Base-by-base conservation (phyloP, 1,140 invertebrate genomes). In the Panagrolaimus sp. region DNA sequence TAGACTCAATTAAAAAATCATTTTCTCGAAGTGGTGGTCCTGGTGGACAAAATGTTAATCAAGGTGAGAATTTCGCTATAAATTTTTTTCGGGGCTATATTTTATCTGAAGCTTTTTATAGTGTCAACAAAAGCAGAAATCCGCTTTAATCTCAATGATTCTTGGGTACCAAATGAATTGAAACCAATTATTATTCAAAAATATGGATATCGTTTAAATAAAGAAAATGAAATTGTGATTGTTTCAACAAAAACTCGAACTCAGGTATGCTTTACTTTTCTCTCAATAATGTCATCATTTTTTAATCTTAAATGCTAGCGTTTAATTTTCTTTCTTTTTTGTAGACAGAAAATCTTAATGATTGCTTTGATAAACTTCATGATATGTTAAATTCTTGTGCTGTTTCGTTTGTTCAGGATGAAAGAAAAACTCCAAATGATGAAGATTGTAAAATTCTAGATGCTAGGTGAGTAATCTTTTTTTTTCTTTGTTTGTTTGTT, bases 121-220 rank as follows among this genome's bases (percentile, higher is more conserved):
- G 76, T 73, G 27, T n/a, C 66, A n/a, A 76, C 74, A 46, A 76
- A 75, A 46, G 76, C 66, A 23, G 76, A 78, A 51, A 76, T 76
- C 63, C 74, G 74, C 9, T 76, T 76, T 48, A 45, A 64, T 13
- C 31, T 76, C 4, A 16, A 72, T 2, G 71, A 72, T 5, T 47
- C 75, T 14, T 76, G 75, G 76, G 25, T 76, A 9, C 69, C 76
- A 38, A 53, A 48, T 27, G 44, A 64, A 43, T 44, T 78, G 5
- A 61, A 45, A 27, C 76, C 74, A 44, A 53, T 47, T 5, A 25
- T 76, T 16, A 43, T 44, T 5, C n/a, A 68, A 65, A 73, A 73
- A 45, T 63, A 75, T 44, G 14, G 20, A 8, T 20, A 57, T 64
- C 46, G 68, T 20, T 57, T 75, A 11, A 76, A 74, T 53, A 66